A percentile compares a stretch with the other conserved stretches of the same genome.
These are phyloP conservation scores for Ramphastos sulfuratus DNA, from an alignment of 2,113 vertebrate genomes.

Conservation along the genomic window DNA sequence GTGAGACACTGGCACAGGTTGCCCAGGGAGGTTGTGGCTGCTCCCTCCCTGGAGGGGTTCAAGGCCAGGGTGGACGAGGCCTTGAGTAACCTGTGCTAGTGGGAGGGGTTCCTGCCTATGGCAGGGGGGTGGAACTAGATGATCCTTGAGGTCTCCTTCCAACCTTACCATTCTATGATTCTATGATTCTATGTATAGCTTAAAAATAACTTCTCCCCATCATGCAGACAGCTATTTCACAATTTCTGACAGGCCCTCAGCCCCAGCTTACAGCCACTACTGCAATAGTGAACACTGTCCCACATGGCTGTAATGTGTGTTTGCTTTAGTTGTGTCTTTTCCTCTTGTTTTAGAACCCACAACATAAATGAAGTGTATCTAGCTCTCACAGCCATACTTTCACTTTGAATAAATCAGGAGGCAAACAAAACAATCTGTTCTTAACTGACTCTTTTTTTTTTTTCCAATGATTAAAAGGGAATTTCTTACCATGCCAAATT, in stretches of 20 bases:
- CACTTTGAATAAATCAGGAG: background rate
- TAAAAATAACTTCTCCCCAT: background rate
- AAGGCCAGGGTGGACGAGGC: too few relatives aligned
- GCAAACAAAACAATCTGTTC: background rate
- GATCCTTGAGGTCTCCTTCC: too few relatives aligned
- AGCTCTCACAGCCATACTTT: background rate
- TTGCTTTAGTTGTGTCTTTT: background rate
- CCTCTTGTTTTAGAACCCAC: background rate
- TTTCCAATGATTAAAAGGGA: background rate
- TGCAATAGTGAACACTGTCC: background rate
- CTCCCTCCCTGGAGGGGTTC: too few relatives aligned
- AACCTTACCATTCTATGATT: too few relatives aligned
- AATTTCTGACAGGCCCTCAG: background rate
- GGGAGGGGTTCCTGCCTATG: too few relatives aligned
- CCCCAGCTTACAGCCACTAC: background rate
- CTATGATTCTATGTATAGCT: too few relatives aligned
- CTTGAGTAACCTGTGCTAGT: too few relatives aligned
- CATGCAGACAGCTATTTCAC: background rate
- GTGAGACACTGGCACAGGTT: too few relatives aligned
- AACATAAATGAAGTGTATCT: background rate
- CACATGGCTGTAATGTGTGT: background rate
- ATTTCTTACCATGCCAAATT: slow-evolving; percentile 60
- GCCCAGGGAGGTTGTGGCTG: too few relatives aligned
- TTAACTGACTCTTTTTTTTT: background rate
- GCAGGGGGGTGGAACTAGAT: too few relatives aligned